A percentile compares a stretch with the other conserved stretches of the same genome.
Evolutionary conservation across 2,113 vertebrate genomes (phyloP).

Genomic region (Oryzias celebensis): DNA sequence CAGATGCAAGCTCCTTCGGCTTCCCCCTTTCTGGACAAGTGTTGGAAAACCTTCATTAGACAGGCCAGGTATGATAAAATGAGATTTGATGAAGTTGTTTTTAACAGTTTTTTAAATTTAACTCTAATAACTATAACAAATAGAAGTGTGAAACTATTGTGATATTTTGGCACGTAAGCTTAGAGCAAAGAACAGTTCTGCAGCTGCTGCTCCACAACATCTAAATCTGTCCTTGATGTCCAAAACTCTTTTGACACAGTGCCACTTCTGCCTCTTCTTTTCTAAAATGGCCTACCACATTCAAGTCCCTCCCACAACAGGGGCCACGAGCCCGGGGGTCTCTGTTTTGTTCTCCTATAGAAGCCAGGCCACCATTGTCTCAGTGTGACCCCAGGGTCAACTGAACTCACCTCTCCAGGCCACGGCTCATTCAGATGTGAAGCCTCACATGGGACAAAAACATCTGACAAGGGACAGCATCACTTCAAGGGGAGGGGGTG

Average conservation of each 20-base stretch:
- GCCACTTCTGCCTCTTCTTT: slow-evolving; percentile 37
- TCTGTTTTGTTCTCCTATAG: slow-evolving; percentile 72
- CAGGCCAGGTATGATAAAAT: slow-evolving; percentile 6
- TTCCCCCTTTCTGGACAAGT: slow-evolving; percentile 34
- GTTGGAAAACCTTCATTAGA: slow-evolving; percentile 17
- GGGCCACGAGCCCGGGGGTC: slow-evolving; percentile 60
- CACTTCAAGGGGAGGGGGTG: slow-evolving; percentile 45
- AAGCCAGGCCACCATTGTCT: slow-evolving; percentile 68
- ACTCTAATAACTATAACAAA: not conserved
- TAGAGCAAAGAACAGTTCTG: not conserved
- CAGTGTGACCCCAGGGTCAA: slow-evolving; percentile 64
- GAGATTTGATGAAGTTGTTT: slow-evolving; percentile 1
- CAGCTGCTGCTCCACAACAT: slow-evolving; percentile 6
- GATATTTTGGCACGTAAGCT: not conserved
- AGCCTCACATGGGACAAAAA: slow-evolving; percentile 53
- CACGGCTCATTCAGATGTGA: slow-evolving; percentile 66
- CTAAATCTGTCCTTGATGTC: slow-evolving; percentile 33
- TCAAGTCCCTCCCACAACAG: slow-evolving; percentile 65
- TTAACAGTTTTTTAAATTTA: not conserved
- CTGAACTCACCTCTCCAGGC: slow-evolving; percentile 68
- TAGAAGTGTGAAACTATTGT: not conserved
- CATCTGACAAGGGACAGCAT: slow-evolving; percentile 51
- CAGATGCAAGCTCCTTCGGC: slow-evolving; percentile 67
- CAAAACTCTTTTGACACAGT: slow-evolving; percentile 34
- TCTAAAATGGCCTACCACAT: slow-evolving; percentile 57